Evolutionary conservation across 1,140 invertebrate species (phyloP).

Genomic region (Drosophila santomea): DNA sequence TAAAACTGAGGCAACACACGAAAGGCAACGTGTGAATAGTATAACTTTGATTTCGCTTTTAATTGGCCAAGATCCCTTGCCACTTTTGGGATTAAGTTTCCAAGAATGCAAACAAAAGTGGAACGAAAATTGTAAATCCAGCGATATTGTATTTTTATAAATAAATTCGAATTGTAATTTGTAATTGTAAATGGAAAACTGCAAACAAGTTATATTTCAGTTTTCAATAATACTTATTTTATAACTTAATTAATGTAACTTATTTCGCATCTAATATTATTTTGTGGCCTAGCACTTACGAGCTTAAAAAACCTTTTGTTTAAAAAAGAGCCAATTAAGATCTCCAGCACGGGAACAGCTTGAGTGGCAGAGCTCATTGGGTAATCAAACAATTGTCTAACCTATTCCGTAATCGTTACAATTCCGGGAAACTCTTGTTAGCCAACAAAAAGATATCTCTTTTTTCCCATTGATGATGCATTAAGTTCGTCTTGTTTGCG

Average conservation of each 20-base stretch:
- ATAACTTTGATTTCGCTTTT: background rate
- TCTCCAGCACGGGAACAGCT: background rate
- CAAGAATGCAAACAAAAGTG: background rate
- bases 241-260: too few species aligned
- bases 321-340: background rate
- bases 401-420: slow-evolving; percentile 11
- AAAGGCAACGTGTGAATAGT: slow-evolving; percentile 1
- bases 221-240: too few species aligned
- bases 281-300: too few species aligned
- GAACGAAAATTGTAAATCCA: too few species aligned
- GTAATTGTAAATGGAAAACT: too few species aligned
- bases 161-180: too few species aligned
- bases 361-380: background rate
- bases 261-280: too few species aligned
- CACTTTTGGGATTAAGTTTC: background rate
- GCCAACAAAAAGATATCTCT: background rate
- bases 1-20: background rate
- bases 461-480: slow-evolving; percentile 9
- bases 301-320: too few species aligned
- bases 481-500: slow-evolving; percentile 32
- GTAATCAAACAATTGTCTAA: slow-evolving; percentile 4
- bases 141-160: too few species aligned
- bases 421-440: slow-evolving; percentile 19
- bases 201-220: too few species aligned
- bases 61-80: background rate